phyloP scores from a whole-genome alignment of 2,888 invertebrate species.

The Troilus luridus region DNA sequence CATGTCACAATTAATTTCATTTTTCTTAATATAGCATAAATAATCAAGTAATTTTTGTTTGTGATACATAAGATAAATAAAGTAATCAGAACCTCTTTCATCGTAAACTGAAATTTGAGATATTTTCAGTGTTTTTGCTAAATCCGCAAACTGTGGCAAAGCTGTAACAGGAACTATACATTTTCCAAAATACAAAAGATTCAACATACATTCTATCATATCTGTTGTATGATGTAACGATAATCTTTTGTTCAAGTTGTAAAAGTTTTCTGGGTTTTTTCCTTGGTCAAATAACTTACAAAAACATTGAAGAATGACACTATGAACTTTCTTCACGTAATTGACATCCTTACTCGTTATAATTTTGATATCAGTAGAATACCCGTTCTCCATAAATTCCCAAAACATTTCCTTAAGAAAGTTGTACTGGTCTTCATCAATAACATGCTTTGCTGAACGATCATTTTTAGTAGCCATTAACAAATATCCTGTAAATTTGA shows the following conservation, averaged over 20 bases:
- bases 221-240: not conserved
- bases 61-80: slow-evolving; percentile 18
- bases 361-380: slow-evolving; percentile 29
- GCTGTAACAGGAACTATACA: slow-evolving; percentile 14
- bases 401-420: not conserved
- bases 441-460: not conserved
- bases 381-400: not conserved
- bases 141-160: slow-evolving; percentile 11
- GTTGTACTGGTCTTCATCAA: slow-evolving; percentile 25
- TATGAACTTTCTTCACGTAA: slow-evolving; percentile 21
- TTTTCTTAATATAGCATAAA: slow-evolving; percentile 7
- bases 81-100: slow-evolving; percentile 33
- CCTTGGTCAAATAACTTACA: not conserved
- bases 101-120: slow-evolving; percentile 12
- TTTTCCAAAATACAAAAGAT: slow-evolving; percentile 27
- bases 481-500: slow-evolving; percentile 24
- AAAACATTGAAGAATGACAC: not conserved
- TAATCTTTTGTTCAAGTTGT: not conserved
- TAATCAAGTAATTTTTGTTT: slow-evolving; percentile 42
- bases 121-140: slow-evolving; percentile 16
- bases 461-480: slow-evolving; percentile 38
- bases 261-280: not conserved
- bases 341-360: not conserved
- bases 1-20: not conserved
- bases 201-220: not conserved